Conservation (phyloP, 1,140 invertebrate genomes). For the Dendrolimus kikuchii region DNA sequence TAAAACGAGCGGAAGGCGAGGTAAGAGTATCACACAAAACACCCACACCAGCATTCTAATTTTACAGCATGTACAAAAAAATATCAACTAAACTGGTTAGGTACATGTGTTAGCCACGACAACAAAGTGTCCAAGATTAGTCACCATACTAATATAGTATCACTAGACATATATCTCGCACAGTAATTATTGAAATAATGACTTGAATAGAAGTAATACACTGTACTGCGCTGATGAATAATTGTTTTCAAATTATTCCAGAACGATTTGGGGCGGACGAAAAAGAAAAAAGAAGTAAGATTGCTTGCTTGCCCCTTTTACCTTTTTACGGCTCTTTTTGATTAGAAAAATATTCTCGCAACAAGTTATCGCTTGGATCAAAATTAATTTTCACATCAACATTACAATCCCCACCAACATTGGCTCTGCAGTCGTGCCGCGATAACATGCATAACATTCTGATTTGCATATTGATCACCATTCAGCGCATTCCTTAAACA, state of each 20-base stretch:
- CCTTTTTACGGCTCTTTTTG: constrained; percentile 66
- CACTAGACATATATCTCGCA: too few species aligned
- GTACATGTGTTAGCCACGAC: too few species aligned
- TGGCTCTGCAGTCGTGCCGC: constrained; percentile 41
- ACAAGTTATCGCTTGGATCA: constrained; percentile 64
- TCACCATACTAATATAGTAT: too few species aligned
- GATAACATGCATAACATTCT: constrained; percentile 65
- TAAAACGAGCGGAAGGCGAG: constrained; percentile 95
- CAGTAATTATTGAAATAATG: too few species aligned
- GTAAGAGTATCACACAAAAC: constrained; percentile 68
- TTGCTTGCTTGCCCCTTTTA: constrained; percentile 72
- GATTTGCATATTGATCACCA: constrained; percentile 60
- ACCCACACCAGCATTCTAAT: too few species aligned
- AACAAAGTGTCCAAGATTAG: too few species aligned
- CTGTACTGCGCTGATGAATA: constrained; percentile 39
- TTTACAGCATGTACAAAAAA: too few species aligned
- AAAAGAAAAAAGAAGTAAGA: constrained; percentile 98
- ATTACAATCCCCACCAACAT: constrained; percentile 31
- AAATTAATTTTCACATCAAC: constrained; percentile 37
- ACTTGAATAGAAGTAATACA: background rate
- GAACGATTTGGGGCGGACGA: constrained; percentile 93
- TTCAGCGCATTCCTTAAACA: constrained; percentile 52
- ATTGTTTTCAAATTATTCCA: constrained; percentile 76
- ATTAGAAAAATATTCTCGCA: constrained; percentile 44
- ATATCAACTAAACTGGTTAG: too few species aligned